Base-by-base conservation (phyloP, 2,888 invertebrate species). In the Pediacus dermestoides region DNA sequence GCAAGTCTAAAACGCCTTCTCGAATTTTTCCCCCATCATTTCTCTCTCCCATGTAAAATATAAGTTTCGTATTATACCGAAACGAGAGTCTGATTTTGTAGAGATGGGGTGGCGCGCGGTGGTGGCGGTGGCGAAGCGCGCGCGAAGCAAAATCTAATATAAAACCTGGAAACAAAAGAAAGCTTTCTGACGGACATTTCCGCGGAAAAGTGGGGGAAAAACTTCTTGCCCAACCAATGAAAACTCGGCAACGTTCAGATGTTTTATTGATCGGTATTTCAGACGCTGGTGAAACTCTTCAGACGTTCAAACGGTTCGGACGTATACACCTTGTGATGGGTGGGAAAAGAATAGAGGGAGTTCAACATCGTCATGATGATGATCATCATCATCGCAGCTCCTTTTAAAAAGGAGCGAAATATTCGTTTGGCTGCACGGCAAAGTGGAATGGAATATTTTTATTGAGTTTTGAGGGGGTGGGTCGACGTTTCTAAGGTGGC, bases 261-360 rank as follows among this genome's bases (percentile, higher is more conserved):
- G 67, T 67, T 67, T 64, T 67, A 67, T 67, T 65, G 67, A 67
- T 67, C 67, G 64, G 62, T 60, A 65, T 64, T 64, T 66, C 55
- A 65, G 66, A 66, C 65, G 66, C 60, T 60, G 52, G 10, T n/a
- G n/a, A 52, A 49, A 55, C 61, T 63, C 62, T 60, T 65, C 61
- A 63, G 64, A 61, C 60, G 58, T 49, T 53, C 42, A 43, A 42
- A 52, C 53, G 57, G 52, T 37, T 43, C 46, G 46, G 53, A 54
- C 56, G 52, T 53, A 52, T 55, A 51, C 53, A 56, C 55, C 56
- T 54, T 52, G 37, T 31, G 30, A 35, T 40, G 37, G 55, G 46
- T 46, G 43, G 51, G 53, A 52, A 53, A 53, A 53, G 49, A 44
- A 43, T 37, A 36, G 44, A 37, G 1, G 42, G 46, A 34, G 30